Evolutionary conservation across 2,113 vertebrate genomes (phyloP).

Genomic region (Vulpes vulpes): DNA sequence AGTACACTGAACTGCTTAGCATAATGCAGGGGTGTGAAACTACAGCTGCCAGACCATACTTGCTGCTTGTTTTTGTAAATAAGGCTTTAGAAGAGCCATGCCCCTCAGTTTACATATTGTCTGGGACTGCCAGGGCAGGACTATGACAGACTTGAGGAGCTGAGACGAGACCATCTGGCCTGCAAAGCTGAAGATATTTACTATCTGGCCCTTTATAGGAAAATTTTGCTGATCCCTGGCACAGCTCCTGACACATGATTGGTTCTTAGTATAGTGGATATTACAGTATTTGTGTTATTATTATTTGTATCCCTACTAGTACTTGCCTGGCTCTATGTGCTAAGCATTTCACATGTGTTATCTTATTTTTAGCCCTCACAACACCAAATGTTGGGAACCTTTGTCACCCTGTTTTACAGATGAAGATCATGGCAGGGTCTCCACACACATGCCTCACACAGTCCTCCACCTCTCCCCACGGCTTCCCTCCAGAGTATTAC

Average conservation of each 20-base stretch:
- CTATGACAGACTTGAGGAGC: background rate
- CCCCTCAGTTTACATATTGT: background rate
- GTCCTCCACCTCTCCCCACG: accelerated
- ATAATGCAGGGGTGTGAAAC: background rate
- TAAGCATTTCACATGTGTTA: background rate
- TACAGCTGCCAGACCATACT: background rate
- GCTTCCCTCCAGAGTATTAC: background rate
- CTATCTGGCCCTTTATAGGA: background rate
- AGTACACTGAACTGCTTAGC: background rate
- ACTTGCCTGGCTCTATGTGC: background rate
- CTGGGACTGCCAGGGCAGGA: background rate
- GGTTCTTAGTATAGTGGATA: background rate
- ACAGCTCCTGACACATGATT: background rate
- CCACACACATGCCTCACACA: background rate
- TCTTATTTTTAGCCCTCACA: background rate
- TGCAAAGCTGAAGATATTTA: background rate
- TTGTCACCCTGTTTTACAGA: background rate
- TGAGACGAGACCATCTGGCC: background rate
- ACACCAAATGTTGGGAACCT: background rate
- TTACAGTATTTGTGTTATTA: background rate
- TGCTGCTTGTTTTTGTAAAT: background rate
- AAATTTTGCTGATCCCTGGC: background rate
- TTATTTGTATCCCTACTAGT: background rate
- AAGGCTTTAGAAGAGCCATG: background rate
- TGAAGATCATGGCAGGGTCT: background rate